Conservation (phyloP, 2,888 invertebrate species). For the Apamea epomidion region DNA sequence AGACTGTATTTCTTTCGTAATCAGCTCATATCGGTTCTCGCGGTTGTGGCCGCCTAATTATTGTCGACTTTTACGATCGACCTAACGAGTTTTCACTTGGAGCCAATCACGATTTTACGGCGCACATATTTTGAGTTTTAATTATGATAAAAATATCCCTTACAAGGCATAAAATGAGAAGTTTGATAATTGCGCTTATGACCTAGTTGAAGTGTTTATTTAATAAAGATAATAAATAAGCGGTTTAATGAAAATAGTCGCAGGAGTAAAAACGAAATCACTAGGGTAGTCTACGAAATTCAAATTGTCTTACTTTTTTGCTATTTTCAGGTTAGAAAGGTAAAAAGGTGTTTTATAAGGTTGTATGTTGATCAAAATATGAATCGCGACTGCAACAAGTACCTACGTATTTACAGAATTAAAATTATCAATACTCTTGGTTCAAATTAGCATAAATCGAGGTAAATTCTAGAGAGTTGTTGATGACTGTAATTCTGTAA, state of each 20-base stretch:
- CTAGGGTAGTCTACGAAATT: no score
- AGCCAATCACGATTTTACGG: constrained; percentile 90
- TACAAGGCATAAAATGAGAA: constrained; percentile 31
- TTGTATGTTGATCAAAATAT: no score
- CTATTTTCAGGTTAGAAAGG: no score
- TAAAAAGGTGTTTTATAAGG: no score
- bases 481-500: not conserved
- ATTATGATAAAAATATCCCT: constrained; percentile 77
- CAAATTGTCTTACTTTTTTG: not conserved
- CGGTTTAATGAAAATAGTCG: not conserved
- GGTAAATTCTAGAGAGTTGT: not conserved
- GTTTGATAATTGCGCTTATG: constrained; percentile 22
- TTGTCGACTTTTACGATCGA: constrained; percentile 90
- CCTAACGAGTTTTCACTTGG: constrained; percentile 89
- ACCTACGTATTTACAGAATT: not conserved
- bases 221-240: not conserved
- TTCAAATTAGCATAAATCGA: not conserved
- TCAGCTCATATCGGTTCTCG: constrained; percentile 89
- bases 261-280: not conserved
- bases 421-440: not conserved
- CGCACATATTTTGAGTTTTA: constrained; percentile 84
- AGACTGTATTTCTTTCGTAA: constrained; percentile 90
- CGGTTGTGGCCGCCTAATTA: constrained; percentile 89
- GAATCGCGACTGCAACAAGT: not conserved
- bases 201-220: constrained; percentile 28